These are phyloP conservation scores for Etia nguti DNA, from an alignment of 2,113 vertebrate species.

Conservation along the genomic window DNA sequence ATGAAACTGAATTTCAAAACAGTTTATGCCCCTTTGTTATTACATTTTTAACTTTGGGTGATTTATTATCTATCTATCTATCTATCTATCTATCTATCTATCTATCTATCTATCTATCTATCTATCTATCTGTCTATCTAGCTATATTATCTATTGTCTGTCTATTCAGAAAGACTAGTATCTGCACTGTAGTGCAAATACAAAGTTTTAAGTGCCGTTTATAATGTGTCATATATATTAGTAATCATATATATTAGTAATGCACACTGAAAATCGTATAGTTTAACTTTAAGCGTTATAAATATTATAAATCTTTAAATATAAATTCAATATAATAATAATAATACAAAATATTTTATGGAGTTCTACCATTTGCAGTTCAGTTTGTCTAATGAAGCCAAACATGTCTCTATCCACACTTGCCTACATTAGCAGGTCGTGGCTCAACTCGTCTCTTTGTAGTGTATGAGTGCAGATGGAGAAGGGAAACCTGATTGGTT, in stretches of 20 bases:
- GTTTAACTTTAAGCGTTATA: neutral
- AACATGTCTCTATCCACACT: neutral
- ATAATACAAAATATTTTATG: neutral
- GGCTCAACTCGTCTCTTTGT: slow-evolving; percentile 33
- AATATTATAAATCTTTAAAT: neutral
- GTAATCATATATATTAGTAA: neutral
- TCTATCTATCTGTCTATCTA: neutral
- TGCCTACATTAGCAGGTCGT: slow-evolving; percentile 30
- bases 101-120: neutral
- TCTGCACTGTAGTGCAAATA: neutral
- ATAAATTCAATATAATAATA: neutral
- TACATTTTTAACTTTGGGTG: neutral
- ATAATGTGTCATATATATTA: neutral
- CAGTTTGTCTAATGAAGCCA: neutral
- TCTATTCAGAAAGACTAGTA: neutral
- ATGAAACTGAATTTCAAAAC: neutral
- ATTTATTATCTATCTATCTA: neutral
- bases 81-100: neutral
- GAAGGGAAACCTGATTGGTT: slow-evolving; percentile 54
- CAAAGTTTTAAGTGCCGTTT: neutral
- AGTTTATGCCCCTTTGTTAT: neutral
- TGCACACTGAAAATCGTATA: neutral
- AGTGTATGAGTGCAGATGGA: slow-evolving; percentile 59
- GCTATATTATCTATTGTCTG: neutral
- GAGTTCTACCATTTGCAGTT: neutral